phyloP scores from a whole-genome alignment of 2,113 vertebrate species.

The Xenus cinereus region DNA sequence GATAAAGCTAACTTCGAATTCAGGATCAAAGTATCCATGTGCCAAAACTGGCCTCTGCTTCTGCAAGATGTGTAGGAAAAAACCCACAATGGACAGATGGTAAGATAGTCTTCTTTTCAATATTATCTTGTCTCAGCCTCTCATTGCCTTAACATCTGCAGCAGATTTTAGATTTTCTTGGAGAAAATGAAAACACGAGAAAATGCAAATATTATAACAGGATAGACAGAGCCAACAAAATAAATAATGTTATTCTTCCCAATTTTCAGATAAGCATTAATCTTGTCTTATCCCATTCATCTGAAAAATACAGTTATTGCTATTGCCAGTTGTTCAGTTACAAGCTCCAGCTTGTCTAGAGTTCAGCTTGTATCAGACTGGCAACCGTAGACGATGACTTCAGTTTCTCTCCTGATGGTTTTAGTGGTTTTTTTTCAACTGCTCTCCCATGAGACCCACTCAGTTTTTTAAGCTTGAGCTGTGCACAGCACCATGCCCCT shows the following conservation, averaged over 20 bases:
- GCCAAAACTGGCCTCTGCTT: background rate
- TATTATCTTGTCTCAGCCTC: background rate
- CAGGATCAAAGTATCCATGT: background rate
- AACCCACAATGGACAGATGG: background rate
- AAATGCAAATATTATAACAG: background rate
- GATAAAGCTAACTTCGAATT: background rate
- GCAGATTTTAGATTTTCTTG: background rate
- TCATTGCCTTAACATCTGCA: background rate
- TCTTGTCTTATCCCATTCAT: background rate
- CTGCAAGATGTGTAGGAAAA: background rate
- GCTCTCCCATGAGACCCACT: background rate
- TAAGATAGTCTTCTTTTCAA: background rate
- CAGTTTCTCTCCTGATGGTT: background rate
- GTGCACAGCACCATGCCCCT: background rate
- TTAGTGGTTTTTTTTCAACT: background rate
- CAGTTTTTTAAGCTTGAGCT: background rate
- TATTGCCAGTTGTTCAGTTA: background rate
- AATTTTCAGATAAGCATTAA: background rate
- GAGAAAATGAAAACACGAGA: background rate
- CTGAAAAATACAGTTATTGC: background rate
- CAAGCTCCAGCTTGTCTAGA: background rate
- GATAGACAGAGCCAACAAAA: background rate
- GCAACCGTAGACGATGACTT: background rate
- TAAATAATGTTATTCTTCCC: background rate
- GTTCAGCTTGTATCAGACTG: background rate